Evolutionary conservation across 1,140 invertebrate species (phyloP).

Genomic region (Ceratoteleas bidentatus): DNA sequence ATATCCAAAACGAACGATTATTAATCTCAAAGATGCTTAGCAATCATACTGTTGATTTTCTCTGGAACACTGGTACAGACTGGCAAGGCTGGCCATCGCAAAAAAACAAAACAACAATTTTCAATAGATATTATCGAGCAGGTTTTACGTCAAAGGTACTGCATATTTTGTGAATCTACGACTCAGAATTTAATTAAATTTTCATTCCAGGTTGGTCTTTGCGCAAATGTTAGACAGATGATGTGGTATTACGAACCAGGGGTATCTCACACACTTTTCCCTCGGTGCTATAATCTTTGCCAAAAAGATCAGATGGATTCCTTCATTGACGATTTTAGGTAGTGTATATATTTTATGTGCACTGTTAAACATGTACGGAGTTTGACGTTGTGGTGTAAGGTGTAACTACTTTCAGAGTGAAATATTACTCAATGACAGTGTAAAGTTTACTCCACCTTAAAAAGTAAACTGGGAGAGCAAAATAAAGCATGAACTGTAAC

Average conservation of each 20-base stretch:
- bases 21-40: slow-evolving; percentile 77
- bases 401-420: no score
- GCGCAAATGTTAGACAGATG: slow-evolving; percentile 90
- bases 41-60: slow-evolving; percentile 89
- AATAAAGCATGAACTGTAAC: no score
- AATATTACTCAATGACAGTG: no score
- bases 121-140: slow-evolving; percentile 90
- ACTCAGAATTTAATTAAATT: no score
- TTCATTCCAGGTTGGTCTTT: slow-evolving; percentile 86
- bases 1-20: slow-evolving; percentile 72
- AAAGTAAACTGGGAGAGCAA: no score
- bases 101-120: slow-evolving; percentile 84
- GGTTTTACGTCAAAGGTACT: slow-evolving; percentile 93
- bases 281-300: slow-evolving; percentile 92
- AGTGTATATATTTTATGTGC: slow-evolving; percentile 81
- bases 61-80: slow-evolving; percentile 93
- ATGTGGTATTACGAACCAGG: slow-evolving; percentile 94
- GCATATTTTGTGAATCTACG: background rate
- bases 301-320: slow-evolving; percentile 92
- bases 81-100: slow-evolving; percentile 87
- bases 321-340: slow-evolving; percentile 92
- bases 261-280: slow-evolving; percentile 90
- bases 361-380: no score
- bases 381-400: no score
- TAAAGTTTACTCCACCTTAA: no score